phyloP scores from a whole-genome alignment of 2,888 invertebrate genomes.

The Meteorus cinctellus region DNA sequence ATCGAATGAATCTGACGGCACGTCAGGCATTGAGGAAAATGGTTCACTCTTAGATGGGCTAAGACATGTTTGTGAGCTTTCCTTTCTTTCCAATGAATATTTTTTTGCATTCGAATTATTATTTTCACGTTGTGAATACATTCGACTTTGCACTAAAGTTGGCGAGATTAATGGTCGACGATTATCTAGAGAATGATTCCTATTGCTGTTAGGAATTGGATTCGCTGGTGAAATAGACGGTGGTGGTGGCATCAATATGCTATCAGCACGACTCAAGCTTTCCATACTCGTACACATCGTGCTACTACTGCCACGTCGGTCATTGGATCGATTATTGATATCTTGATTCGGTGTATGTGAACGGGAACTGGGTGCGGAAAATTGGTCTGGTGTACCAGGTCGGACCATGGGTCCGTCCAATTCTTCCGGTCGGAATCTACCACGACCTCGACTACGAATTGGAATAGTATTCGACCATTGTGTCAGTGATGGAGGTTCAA shows the following conservation, averaged over 20 bases:
- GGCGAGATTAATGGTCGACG: slow-evolving; percentile 39
- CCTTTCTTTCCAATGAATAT: slow-evolving; percentile 51
- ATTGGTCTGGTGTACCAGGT: slow-evolving; percentile 74
- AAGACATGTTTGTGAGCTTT: slow-evolving; percentile 52
- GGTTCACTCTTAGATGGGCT: slow-evolving; percentile 59
- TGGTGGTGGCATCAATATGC: slow-evolving; percentile 62
- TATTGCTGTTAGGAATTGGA: slow-evolving; percentile 50
- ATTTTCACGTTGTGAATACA: slow-evolving; percentile 58
- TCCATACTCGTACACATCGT: slow-evolving; percentile 71
- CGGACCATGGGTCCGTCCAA: slow-evolving; percentile 67
- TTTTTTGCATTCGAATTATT: slow-evolving; percentile 57
- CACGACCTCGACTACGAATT: slow-evolving; percentile 78
- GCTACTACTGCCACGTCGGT: slow-evolving; percentile 71
- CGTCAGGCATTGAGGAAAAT: slow-evolving; percentile 46
- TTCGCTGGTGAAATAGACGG: slow-evolving; percentile 61
- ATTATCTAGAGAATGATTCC: slow-evolving; percentile 21
- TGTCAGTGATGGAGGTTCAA: slow-evolving; percentile 61
- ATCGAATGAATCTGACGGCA: slow-evolving; percentile 66
- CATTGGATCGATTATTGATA: slow-evolving; percentile 66
- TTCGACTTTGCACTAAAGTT: slow-evolving; percentile 35
- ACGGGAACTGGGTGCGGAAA: slow-evolving; percentile 71
- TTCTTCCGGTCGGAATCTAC: slow-evolving; percentile 77
- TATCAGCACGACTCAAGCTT: slow-evolving; percentile 66
- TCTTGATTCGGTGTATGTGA: slow-evolving; percentile 71
- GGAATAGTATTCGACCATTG: slow-evolving; percentile 79